Evolutionary conservation across 2,113 vertebrate species (phyloP), one percentile per base, ranked within the genome.

Genomic region (Irena cyanogastra): DNA sequence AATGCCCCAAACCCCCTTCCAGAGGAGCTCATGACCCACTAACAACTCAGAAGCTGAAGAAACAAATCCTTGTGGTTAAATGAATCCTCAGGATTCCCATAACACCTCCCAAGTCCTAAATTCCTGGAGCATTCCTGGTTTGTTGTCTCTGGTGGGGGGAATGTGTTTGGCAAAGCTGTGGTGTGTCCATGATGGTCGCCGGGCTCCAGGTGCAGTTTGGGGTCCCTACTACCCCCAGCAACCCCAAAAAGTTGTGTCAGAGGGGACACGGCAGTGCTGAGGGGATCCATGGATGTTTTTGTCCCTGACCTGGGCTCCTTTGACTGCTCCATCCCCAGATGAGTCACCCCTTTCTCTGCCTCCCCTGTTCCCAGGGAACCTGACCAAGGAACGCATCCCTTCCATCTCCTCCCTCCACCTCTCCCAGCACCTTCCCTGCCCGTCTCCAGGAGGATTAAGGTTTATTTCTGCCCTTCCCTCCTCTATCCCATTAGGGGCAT

Each of bases 401-500:
- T 0, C n/a, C 16, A 0, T 16, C 22, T 42, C 78, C 61, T 57
- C 28, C 27, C 54, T 53, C 41, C 31, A 33, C 57, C 78, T 75
- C 41, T 49, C 74, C 60, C 75, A 16, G 41, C 16, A 28, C 42
- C 93, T 92, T 47, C 66, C 75, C 53, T 6, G 1, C n/a, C 70
- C 70, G 6, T 31, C 50, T 74, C 91, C 49, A 3, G 33, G 5
- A 24, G 45, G 80, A 97, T 97, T 93, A 86, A 74, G 35, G 54
- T 57, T 91, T 88, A 94, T 95, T 95, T 92, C 87, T 88, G 88
- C 81, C 49, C 61, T 86, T 16, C 41, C 19, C 49, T 83, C 20
- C 64, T 50, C 10, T 27, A 95, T 95, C 96, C 59, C 87, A 95
- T 97, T 95, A 97, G 66, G 66, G 57, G 91, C 78, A 91, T 94